Evolutionary conservation across 2,797 vertebrate genomes (phyloP).

Genomic region (Oryzias dopingdopingensis): DNA sequence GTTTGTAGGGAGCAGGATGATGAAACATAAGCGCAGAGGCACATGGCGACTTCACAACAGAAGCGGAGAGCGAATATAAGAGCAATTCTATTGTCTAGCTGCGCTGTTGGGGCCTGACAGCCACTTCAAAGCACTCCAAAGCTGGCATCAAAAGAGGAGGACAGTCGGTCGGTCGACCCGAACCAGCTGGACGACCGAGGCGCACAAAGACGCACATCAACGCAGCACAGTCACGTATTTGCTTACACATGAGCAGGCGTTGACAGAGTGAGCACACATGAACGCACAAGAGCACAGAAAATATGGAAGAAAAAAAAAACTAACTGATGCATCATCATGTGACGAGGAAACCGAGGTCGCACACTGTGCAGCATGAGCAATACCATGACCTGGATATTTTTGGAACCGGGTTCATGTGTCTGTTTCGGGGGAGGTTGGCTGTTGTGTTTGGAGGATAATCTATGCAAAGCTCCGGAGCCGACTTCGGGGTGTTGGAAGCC

Average conservation of each 20-base stretch:
- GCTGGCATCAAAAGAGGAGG: constrained; percentile 39
- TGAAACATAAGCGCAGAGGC: constrained; percentile 22
- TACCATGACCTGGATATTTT: constrained; percentile 57
- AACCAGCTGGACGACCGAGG: constrained; percentile 58
- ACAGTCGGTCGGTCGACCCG: constrained; percentile 28
- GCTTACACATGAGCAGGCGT: constrained; percentile 1
- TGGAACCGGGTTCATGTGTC: constrained; percentile 1
- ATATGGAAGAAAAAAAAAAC: neutral
- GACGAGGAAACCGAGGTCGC: neutral
- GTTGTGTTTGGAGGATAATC: constrained; percentile 41
- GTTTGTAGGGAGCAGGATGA: constrained; percentile 38
- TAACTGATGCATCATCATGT: constrained; percentile 3
- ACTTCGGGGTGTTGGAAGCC: constrained; percentile 62
- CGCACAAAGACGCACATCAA: neutral
- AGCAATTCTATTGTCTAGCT: constrained; percentile 48
- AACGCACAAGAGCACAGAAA: constrained; percentile 2
- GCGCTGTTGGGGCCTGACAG: constrained; percentile 38
- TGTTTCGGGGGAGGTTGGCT: constrained; percentile 14
- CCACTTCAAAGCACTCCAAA: constrained; percentile 30
- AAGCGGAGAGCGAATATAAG: constrained; percentile 35
- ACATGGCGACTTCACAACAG: constrained; percentile 1
- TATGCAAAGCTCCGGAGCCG: constrained; percentile 65
- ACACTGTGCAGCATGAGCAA: constrained; percentile 41
- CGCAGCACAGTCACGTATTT: constrained; percentile 7
- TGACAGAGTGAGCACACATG: constrained; percentile 6